phyloP scores from a whole-genome alignment of 1,140 invertebrate genomes.

The Brachionus manjavacas region DNA sequence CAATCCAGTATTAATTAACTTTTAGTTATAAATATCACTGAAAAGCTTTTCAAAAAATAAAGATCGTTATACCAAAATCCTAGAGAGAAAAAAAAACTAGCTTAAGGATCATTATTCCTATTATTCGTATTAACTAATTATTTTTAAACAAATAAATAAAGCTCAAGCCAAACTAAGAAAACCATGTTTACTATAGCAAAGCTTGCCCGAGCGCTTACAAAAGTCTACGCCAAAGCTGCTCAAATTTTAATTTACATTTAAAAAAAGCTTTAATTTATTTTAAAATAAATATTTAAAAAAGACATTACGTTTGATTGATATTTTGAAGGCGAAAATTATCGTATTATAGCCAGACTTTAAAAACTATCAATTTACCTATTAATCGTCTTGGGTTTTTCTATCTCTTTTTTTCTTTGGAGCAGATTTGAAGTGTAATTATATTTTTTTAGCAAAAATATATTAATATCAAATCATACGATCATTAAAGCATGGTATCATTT shows the following conservation, averaged over 20 bases:
- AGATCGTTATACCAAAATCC: not conserved
- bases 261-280: not conserved
- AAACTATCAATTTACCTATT: not conserved
- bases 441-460: not conserved
- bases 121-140: not conserved
- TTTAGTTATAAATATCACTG: not conserved
- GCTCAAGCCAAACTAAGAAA: not conserved
- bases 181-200: not conserved
- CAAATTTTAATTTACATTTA: not conserved
- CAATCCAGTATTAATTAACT: not conserved
- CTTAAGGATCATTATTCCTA: not conserved
- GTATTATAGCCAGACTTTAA: not conserved
- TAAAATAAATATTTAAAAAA: conserved; percentile 8
- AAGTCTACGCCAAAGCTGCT: not conserved
- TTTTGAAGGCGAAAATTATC: not conserved
- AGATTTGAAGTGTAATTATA: not conserved
- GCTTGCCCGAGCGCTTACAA: not conserved
- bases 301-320: not conserved
- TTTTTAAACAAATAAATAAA: not conserved
- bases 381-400: not conserved
- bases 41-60: not conserved
- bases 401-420: not conserved
- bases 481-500: not conserved
- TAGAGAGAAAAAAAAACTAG: not conserved
- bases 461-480: not conserved